Percentiles rank a stretch among this genome's conserved stretches.
These are phyloP conservation scores for Apodemus agrarius DNA, from an alignment of 2,797 vertebrate genomes.

Conservation along the genomic window DNA sequence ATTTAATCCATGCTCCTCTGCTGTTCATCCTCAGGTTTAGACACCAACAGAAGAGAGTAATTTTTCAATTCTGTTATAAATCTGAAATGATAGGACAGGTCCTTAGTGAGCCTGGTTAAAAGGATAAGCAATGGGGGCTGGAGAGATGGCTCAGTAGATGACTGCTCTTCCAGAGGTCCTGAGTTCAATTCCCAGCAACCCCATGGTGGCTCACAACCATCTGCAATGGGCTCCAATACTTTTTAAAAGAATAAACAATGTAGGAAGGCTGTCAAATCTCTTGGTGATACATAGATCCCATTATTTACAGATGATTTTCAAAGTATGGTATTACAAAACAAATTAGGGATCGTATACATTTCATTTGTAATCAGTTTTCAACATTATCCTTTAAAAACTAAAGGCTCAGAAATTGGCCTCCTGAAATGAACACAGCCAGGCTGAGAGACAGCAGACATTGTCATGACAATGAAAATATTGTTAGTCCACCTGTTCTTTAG, in stretches of 20 bases:
- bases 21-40: not conserved
- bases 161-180: too few relatives aligned
- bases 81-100: not conserved
- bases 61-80: not conserved
- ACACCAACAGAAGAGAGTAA: not conserved
- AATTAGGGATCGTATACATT: conserved; percentile 10
- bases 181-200: too few relatives aligned
- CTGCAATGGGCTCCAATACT: not conserved
- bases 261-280: not conserved
- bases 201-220: not conserved
- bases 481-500: not conserved
- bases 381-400: not conserved
- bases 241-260: not conserved
- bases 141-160: not conserved
- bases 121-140: not conserved
- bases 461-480: not conserved
- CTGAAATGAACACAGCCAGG: not conserved
- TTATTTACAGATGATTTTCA: not conserved
- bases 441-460: not conserved
- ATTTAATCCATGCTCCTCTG: not conserved
- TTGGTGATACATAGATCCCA: not conserved
- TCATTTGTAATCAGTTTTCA: not conserved
- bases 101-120: not conserved
- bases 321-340: not conserved
- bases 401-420: not conserved